Evolutionary conservation across 53 echinoderm and acorn worm genomes (phyloP), one percentile per base, ranked within the genome.

Genomic region (Echinometra lucunter): DNA sequence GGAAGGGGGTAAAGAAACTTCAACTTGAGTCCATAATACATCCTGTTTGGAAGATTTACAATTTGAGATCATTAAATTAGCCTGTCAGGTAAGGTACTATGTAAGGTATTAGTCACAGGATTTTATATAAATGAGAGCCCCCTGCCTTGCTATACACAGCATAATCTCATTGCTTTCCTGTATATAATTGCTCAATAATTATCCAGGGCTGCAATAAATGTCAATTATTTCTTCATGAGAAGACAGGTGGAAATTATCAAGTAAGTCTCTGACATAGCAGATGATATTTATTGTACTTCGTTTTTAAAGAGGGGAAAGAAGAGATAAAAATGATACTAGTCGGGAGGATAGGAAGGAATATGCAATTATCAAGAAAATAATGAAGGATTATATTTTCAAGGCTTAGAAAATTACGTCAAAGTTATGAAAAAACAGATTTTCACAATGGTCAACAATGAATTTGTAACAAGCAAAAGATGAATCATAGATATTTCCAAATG

Each of bases 61-160:
- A 78, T 78, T 37, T 88, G 4, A 55, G 28, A 88, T 88, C 55
- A 88, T 88, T 38, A 88, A 55, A 88, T 49, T 49, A 88, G 88
- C 88, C n/a, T 49, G 49, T 88, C 88, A 53, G 88, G 88, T 88
- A 88, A 13, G 49, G 88, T 38, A 88, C 55, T 88, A 53, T 53
- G 88, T 88, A 88, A 13, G 49, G 88, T 38, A 88, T 88, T 88
- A 88, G 88, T 88, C 88, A 88, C 9, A 23, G 17, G 78, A 72
- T 40, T 15, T 17, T 1, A 32, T 69, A 69, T 78, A 38, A 78
- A 40, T 38, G 78, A 78, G 42, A 78, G 42, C 38, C 38, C 78
- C 78, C 38, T 78, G 78, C 78, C 38, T 42, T 12, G 35, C 78
- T 30, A n/a, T n/a, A 21, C 42, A 35, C 38, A 78, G 35, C 38